phyloP scores from a whole-genome alignment of 2,113 vertebrate species.

The Zosterops hypoxanthus region DNA sequence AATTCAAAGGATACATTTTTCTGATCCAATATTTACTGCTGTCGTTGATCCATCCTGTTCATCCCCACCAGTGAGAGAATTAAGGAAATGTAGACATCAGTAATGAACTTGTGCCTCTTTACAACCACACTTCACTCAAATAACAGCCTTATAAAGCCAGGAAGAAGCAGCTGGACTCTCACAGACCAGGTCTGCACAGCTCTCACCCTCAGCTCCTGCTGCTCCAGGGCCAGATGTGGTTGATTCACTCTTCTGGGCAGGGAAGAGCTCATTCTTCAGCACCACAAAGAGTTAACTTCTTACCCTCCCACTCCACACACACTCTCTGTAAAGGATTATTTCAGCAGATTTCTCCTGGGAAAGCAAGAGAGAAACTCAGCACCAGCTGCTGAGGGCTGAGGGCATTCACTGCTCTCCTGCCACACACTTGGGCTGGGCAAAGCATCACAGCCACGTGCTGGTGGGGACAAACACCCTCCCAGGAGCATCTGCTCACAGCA shows the following conservation, averaged over 20 bases:
- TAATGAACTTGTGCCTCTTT: not conserved
- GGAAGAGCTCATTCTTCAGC: not conserved
- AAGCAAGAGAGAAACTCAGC: not conserved
- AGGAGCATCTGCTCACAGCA: accelerated
- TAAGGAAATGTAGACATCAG: slow-evolving; percentile 56
- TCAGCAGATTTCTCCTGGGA: not conserved
- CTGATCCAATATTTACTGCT: slow-evolving; percentile 50
- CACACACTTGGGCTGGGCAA: not conserved
- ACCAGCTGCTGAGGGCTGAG: not conserved
- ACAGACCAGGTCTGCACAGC: not conserved
- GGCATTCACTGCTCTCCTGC: not conserved
- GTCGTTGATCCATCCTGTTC: slow-evolving; percentile 55
- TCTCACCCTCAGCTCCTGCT: not conserved
- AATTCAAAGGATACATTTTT: slow-evolving; percentile 80
- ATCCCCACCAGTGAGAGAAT: slow-evolving; percentile 67
- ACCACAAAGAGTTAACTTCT: not conserved
- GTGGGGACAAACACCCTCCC: not conserved
- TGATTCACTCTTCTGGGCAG: not conserved
- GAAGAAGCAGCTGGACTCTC: not conserved
- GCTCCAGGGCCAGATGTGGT: accelerated
- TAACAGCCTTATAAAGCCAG: not conserved
- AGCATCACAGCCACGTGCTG: accelerated
- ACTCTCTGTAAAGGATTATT: not conserved
- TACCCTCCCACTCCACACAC: not conserved
- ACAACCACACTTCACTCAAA: not conserved